Evolutionary conservation across 2,888 invertebrate species (phyloP), one percentile per base, ranked within the genome.

Genomic region (Drosophila antonietae): DNA sequence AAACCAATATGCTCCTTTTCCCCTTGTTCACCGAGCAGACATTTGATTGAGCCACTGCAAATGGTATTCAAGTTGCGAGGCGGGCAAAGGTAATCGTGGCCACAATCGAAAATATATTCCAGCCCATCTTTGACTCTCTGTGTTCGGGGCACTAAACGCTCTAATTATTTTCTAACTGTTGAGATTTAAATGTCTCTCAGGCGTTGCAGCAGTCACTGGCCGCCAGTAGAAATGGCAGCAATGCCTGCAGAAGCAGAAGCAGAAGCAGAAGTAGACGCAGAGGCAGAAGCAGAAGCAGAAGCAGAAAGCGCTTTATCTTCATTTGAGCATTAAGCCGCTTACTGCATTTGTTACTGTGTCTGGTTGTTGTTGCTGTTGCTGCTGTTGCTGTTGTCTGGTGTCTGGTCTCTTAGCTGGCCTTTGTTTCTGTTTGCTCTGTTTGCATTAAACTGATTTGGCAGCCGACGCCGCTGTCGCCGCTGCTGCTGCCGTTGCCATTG

Each of bases 141-240:
- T 2, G n/a, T 41, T 43, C 55, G 37, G 62, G 72, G 59, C 79
- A 81, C 77, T 88, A 88, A 86, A 89, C 72, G 90, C 90, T 86
- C 88, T 86, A 89, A 86, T 86, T 86, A 86, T 89, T 86, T 84
- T 89, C 83, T 74, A 89, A 83, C 88, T 83, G 90, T 74, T 71
- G 63, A 81, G 88, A 78, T 79, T 90, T 90, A 81, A 86, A 86
- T 81, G 89, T 74, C 76, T 73, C 72, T 72, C 58, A 53, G 68
- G 68, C 77, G 59, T 47, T 78, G 86, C 68, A 69, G 61, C 44
- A 28, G 44, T 35, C 51, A 35, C 14, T 35, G 51, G n/a, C 47
- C 47, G 47, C 47, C 20, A 51, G 6, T 18, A 35, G 52, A 23
- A 53, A 23, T 10, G 60, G 31, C n/a, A 62, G 53, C 43, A 53